phyloP scores from a whole-genome alignment of 2,888 invertebrate species.

The Brachyptera putata region DNA sequence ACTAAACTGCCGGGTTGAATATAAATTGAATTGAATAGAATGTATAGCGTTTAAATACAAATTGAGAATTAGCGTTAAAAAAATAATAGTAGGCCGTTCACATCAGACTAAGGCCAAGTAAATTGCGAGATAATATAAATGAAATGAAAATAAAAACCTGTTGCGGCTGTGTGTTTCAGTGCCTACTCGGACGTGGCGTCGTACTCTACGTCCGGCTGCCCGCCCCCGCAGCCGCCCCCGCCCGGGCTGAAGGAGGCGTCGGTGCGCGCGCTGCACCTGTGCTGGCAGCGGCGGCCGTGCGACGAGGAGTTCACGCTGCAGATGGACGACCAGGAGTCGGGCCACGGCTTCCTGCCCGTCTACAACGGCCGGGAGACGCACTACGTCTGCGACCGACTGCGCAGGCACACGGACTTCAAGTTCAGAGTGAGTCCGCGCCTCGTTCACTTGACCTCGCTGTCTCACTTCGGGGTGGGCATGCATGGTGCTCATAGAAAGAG shows the following conservation, averaged over 20 bases:
- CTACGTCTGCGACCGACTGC: constrained; percentile 63
- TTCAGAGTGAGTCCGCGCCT: constrained; percentile 57
- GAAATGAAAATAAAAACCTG: too few relatives aligned
- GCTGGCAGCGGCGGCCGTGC: constrained; percentile 69
- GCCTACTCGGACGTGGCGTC: constrained; percentile 64
- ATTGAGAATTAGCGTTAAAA: too few relatives aligned
- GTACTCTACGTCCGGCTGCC: constrained; percentile 72
- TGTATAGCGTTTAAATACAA: too few relatives aligned
- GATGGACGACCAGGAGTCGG: constrained; percentile 65
- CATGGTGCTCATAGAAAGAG: not conserved
- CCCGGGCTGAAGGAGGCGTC: constrained; percentile 63
- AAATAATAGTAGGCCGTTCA: too few relatives aligned
- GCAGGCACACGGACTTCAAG: constrained; percentile 73
- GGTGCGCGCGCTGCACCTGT: constrained; percentile 60
- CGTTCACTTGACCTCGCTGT: too few relatives aligned
- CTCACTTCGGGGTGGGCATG: too few relatives aligned
- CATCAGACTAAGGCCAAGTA: too few relatives aligned
- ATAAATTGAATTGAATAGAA: too few relatives aligned
- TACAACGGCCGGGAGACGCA: constrained; percentile 72
- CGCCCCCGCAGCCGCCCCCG: constrained; percentile 73
- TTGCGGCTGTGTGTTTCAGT: constrained; percentile 44
- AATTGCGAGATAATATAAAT: too few relatives aligned
- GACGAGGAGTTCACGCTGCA: constrained; percentile 81
- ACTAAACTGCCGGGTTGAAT: too few relatives aligned
- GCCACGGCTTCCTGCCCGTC: constrained; percentile 73